Evolutionary conservation across 2,797 vertebrate species (phyloP), one percentile per base, ranked within the genome.

Genomic region (Florisuga fusca): DNA sequence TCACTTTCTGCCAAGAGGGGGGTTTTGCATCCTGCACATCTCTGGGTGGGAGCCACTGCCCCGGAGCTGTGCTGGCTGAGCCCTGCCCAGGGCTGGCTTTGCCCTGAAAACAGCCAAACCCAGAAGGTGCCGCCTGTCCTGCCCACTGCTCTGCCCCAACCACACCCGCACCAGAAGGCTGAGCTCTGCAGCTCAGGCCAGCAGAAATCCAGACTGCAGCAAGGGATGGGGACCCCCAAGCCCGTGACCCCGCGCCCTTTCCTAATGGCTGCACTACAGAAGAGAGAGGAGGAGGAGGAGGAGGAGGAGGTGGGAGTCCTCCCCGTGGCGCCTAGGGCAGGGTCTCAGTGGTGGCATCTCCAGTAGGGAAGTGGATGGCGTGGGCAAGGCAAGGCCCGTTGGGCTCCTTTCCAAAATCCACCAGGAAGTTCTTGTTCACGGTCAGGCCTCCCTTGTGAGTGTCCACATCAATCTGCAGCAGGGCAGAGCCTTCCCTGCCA

Each of bases 371-470:
- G 25, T 98, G 97, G 53, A 99, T 83, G 82, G 98, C 98, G 1
- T 99, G 98, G 88, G 99, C 99, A 31, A 99, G 97, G 26, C 87
- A 98, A 2, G 99, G 99, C n/a, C 99, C 99, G 0, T 96, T 91
- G 0, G 99, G 99, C 62, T 99, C 99, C 93, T 98, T 98, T 16
- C 99, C 99, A 21, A 99, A 99, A 93, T 99, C 99, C 92, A 99
- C 99, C 96, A 99, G 98, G 98, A 99, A 99, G 87, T 98, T 90
- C 72, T 98, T 93, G 29, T 99, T 99, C 53, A 99, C 64, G 2
- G 67, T 81, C 23, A 99, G 97, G 46, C 99, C 99, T 0, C 99
- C 99, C 1, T 93, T 96, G 5, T 91, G 93, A 0, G 98, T 97
- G 97, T 99, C 97, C 92, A 99, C 99, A 3, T 99, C 98, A 2